Evolutionary conservation across 2,797 vertebrate genomes (phyloP), one percentile per base, ranked within the genome.

Genomic region (Vultur gryphus): DNA sequence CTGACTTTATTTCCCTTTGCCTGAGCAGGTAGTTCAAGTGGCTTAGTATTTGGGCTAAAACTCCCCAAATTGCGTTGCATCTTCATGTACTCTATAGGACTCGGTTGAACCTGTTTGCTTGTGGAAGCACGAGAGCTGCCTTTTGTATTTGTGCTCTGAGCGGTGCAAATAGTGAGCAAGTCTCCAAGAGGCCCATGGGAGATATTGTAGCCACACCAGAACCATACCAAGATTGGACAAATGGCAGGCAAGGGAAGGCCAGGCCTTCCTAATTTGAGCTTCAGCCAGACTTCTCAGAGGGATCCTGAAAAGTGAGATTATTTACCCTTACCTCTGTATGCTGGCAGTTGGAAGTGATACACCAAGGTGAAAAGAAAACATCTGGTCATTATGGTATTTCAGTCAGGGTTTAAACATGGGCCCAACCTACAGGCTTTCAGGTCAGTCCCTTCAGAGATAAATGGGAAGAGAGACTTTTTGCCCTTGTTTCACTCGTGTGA

Each of bases 121-220:
- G 11, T 51, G 64, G 35, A 82, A 84, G 66, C 26, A 35, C 6
- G 4, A 26, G 39, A 89, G 16, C 33, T 76, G 43, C 26, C 10
- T 76, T 87, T 55, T 70, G 19, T 61, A 8, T 90, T 89, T 49
- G 48, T 85, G 23, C 31, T 89, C 55, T 29, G 28, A 76, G 46
- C 5, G 5, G 51, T 58, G n/a, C 25, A 58, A 76, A 84, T 23
- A 48, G 48, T 7, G 16, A 82, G 33, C 13, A 29, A 61, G 21
- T 35, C 12, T 85, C 57, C 0, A 4, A 54, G 29, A 16, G n/a
- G 7, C 9, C 46, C 14, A 3, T 0, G 0, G 49, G 28, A 15
- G 19, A 44, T 48, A 16, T 48, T 75, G 67, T 69, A 78, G n/a
- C 52, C 21, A 12, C 0, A 12, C 33, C 62, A 48, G 48, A 76